Base-by-base conservation (phyloP, 2,888 invertebrate genomes). In the Campopleginae sp. region DNA sequence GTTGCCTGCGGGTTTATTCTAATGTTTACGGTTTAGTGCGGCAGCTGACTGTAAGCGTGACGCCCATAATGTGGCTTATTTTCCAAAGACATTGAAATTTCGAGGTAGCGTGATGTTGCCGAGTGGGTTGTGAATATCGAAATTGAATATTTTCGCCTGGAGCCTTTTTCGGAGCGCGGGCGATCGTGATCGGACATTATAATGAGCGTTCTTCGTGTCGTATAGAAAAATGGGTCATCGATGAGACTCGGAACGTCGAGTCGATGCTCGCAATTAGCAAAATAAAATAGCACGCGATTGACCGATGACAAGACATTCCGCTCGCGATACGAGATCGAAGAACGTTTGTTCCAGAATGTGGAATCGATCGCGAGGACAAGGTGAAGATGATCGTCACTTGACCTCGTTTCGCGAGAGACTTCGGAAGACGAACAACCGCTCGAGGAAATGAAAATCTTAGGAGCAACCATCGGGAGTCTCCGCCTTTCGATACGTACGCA, bases 361-460 rank as follows among this genome's bases (percentile, higher is more conserved):
- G 17, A 38, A 42, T 74, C 10, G 27, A 58, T 27, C 23, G 14
- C 23, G n/a, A 58, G 51, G 38, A 38, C 42, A 54, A 23, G 46
- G 19, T 54, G 27, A 72, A 51, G 65, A 19, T 75, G 7, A 19
- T 51, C 10, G 12, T 48, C 42, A 5, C 44, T 19, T 31, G 54
- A 19, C 44, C 23, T 66, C 31, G 19, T 74, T 82, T n/a, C 33
- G 19, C 33, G 19, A 33, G 23, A 19, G 17, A 44, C 48, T 46
- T 19, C 44, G 4, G 51, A 58, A 27, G 6, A 38, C 33, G 4
- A 23, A 63, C 54, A 27, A 54, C 38, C 48, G 27, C n/a, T 7
- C 44, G 71, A 84, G 76, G 54, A 80, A 72, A 68, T 71, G 23
- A 70, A 78, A 80, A 82, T 85, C 75, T 68, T 38, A 38, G 23